Percentiles rank a stretch among this genome's conserved stretches.
Evolutionary conservation across 2,113 vertebrate species (phyloP).

Genomic region (Bufo bufo): DNA sequence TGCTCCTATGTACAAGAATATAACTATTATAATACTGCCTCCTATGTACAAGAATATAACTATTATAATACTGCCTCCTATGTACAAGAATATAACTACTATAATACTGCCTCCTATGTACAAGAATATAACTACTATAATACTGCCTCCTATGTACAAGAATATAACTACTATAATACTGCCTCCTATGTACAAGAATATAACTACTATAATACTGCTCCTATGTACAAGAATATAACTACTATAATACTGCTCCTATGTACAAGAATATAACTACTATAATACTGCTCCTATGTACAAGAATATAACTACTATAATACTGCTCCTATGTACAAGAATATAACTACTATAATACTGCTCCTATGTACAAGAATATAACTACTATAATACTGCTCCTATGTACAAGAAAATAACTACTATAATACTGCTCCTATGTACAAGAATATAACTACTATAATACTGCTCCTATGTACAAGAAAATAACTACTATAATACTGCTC

Average conservation of each 20-base stretch:
- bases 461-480: not conserved
- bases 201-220: slow-evolving; percentile 1
- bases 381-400: too few species aligned
- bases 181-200: not conserved
- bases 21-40: not conserved
- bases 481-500: too few species aligned
- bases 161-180: not conserved
- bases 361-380: too few species aligned
- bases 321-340: not conserved
- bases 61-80: not conserved
- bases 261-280: too few species aligned
- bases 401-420: not conserved
- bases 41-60: not conserved
- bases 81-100: too few species aligned
- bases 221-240: too few species aligned
- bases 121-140: too few species aligned
- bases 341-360: not conserved
- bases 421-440: not conserved
- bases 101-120: not conserved
- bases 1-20: not conserved
- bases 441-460: slow-evolving; percentile 11
- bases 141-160: not conserved
- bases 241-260: too few species aligned
- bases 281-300: too few species aligned
- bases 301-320: too few species aligned